Evolutionary conservation across 2,113 vertebrate species (phyloP).

Genomic region (Scortum barcoo): DNA sequence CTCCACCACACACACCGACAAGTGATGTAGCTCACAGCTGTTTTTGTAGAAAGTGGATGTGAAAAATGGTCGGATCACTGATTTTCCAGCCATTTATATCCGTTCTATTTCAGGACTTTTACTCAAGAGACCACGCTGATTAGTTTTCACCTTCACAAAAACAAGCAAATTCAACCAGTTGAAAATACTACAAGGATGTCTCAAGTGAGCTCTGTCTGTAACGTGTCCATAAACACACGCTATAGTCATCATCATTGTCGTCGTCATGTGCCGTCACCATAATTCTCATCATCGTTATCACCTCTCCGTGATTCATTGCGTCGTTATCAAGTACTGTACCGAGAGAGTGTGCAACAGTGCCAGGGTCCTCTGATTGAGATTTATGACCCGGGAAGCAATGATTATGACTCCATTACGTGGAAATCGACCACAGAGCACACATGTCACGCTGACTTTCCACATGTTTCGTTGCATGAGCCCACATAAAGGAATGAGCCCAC

Average conservation of each 20-base stretch:
- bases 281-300: constrained; percentile 47
- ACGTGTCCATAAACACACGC: constrained; percentile 8
- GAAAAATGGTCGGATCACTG: constrained; percentile 1
- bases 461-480: constrained; percentile 49
- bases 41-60: constrained; percentile 17
- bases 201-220: neutral
- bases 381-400: constrained; percentile 47
- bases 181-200: constrained; percentile 1
- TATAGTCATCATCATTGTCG: neutral
- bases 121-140: constrained; percentile 16
- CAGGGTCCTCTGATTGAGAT: constrained; percentile 51
- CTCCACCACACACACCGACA: neutral
- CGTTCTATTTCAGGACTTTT: constrained; percentile 20
- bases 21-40: constrained; percentile 27
- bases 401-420: constrained; percentile 62
- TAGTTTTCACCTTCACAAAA: constrained; percentile 29
- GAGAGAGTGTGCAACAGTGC: constrained; percentile 12
- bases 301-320: constrained; percentile 43
- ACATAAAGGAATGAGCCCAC: constrained; percentile 38
- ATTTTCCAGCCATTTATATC: constrained; percentile 35
- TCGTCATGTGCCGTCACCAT: constrained; percentile 32
- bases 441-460: constrained; percentile 46
- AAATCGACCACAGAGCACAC: constrained; percentile 45
- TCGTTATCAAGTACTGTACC: constrained; percentile 30
- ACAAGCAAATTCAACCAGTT: constrained; percentile 12